phyloP scores from a whole-genome alignment of 1,140 invertebrate species.

The Ceratosolen solmsi region DNA sequence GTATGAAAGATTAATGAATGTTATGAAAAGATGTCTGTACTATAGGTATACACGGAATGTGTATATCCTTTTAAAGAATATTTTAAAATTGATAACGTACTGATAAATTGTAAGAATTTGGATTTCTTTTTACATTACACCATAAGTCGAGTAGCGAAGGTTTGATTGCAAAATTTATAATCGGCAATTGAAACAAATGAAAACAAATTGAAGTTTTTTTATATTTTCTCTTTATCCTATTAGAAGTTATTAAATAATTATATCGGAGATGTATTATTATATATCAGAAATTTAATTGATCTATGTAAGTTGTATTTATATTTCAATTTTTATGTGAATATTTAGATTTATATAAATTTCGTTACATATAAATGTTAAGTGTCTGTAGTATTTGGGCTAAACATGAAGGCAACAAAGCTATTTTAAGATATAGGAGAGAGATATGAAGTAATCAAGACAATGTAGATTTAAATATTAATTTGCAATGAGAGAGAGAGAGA shows the following conservation, averaged over 20 bases:
- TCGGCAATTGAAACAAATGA: conserved; percentile 28
- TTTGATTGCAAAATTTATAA: conserved; percentile 33
- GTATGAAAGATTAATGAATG: conserved; percentile 45
- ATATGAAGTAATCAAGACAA: too few species aligned
- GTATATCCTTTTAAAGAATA: conserved; percentile 43
- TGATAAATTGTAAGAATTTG: conserved; percentile 35
- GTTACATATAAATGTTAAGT: too few species aligned
- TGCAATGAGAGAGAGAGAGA: too few species aligned
- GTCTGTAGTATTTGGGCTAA: too few species aligned
- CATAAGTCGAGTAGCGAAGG: conserved; percentile 10
- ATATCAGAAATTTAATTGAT: conserved; percentile 19
- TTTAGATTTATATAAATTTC: not conserved
- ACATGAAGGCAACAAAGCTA: too few species aligned
- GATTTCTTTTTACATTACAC: conserved; percentile 23
- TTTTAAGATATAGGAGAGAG: too few species aligned
- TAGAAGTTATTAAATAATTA: conserved; percentile 25
- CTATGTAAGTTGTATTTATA: not conserved
- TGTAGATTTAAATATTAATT: too few species aligned
- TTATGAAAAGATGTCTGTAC: conserved; percentile 28
- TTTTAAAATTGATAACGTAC: conserved; percentile 38
- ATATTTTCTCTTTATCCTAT: conserved; percentile 23
- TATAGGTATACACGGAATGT: conserved; percentile 34
- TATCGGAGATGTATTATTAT: conserved; percentile 20
- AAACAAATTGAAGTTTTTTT: conserved; percentile 45
- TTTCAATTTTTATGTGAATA: conserved; percentile 9